These are phyloP conservation scores for Lasioglossum morio DNA, from an alignment of 2,888 invertebrate species.

Conservation along the genomic window DNA sequence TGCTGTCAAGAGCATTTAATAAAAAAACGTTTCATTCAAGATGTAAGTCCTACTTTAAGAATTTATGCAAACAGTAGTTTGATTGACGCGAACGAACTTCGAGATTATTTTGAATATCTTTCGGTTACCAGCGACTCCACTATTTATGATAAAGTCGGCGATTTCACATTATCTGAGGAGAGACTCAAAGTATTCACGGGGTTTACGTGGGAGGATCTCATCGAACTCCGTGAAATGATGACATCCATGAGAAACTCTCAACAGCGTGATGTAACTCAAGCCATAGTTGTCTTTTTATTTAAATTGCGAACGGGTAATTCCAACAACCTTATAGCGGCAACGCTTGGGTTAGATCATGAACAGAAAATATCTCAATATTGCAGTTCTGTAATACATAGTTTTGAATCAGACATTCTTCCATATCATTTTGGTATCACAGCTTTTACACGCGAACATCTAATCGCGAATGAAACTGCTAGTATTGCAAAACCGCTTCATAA, in stretches of 20 bases:
- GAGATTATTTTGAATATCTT: background rate
- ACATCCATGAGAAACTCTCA: background rate
- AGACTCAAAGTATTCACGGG: background rate
- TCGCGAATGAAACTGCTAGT: too few species aligned
- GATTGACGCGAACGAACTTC: background rate
- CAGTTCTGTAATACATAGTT: background rate
- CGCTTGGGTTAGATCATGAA: slow-evolving; percentile 49
- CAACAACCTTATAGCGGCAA: background rate
- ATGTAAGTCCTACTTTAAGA: background rate
- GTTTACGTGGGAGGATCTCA: background rate
- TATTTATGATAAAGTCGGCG: background rate
- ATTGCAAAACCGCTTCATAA: too few species aligned
- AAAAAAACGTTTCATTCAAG: background rate
- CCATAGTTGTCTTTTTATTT: background rate
- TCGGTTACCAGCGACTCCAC: background rate
- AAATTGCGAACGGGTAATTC: background rate
- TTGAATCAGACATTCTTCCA: too few species aligned
- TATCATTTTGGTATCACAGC: too few species aligned
- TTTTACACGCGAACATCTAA: too few species aligned
- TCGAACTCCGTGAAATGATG: background rate
- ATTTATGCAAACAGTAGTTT: background rate
- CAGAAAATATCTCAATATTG: background rate
- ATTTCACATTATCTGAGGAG: slow-evolving; percentile 5
- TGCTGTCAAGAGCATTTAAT: background rate
- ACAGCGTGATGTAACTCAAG: background rate